Evolutionary conservation across 2,888 invertebrate genomes (phyloP).

Genomic region (Plagodis dolabraria): DNA sequence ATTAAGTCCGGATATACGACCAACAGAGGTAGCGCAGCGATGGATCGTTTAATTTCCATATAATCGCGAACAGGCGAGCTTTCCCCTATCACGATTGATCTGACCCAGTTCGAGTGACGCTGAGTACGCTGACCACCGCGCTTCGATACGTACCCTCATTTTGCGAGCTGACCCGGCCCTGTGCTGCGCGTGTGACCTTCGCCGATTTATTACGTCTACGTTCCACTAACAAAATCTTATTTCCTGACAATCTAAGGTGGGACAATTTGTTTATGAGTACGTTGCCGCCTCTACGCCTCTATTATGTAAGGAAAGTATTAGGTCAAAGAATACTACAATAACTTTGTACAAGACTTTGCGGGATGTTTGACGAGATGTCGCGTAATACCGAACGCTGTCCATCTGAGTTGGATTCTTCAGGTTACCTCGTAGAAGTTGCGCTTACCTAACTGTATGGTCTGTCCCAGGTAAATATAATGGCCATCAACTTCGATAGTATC

Average conservation of each 20-base stretch:
- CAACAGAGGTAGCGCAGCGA: constrained; percentile 27
- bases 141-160: constrained; percentile 38
- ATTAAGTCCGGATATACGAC: neutral
- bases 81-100: constrained; percentile 73
- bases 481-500: too few relatives aligned
- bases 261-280: constrained; percentile 28
- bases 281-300: constrained; percentile 11
- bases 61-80: constrained; percentile 68
- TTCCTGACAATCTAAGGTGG: constrained; percentile 42
- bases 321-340: too few relatives aligned
- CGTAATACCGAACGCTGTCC: too few relatives aligned
- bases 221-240: constrained; percentile 44
- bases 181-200: constrained; percentile 48
- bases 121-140: constrained; percentile 47
- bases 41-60: constrained; percentile 72
- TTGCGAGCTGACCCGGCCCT: constrained; percentile 32
- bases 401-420: too few relatives aligned
- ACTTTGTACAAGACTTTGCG: too few relatives aligned
- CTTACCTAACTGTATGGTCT: too few relatives aligned
- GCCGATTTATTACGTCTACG: constrained; percentile 43
- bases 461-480: too few relatives aligned
- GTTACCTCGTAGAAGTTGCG: too few relatives aligned
- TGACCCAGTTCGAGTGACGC: constrained; percentile 12
- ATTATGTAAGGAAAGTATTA: constrained; percentile 4
- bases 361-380: too few relatives aligned